phyloP scores from a whole-genome alignment of 2,888 invertebrate species.

The Brachyptera putata region DNA sequence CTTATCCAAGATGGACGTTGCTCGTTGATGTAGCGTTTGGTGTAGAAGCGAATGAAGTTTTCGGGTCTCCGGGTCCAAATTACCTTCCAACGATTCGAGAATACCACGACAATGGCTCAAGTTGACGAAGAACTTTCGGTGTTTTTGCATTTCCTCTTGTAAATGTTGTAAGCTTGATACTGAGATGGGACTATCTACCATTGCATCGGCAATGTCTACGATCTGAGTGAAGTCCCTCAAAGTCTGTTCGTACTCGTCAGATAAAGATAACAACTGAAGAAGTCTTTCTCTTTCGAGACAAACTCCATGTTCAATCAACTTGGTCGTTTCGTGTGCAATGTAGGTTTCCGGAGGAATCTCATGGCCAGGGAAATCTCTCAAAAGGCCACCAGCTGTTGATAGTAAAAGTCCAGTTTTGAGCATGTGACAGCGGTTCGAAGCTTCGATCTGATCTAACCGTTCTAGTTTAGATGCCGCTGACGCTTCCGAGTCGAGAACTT shows the following conservation, averaged over 20 bases:
- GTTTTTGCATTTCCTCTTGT: slow-evolving; percentile 87
- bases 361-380: slow-evolving; percentile 65
- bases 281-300: slow-evolving; percentile 69
- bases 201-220: slow-evolving; percentile 75
- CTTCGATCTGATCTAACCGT: slow-evolving; percentile 66
- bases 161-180: slow-evolving; percentile 72
- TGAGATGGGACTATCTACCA: slow-evolving; percentile 71
- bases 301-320: slow-evolving; percentile 62
- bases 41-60: slow-evolving; percentile 68
- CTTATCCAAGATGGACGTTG: slow-evolving; percentile 70
- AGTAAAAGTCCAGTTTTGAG: slow-evolving; percentile 59
- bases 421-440: slow-evolving; percentile 58
- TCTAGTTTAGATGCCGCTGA: slow-evolving; percentile 64
- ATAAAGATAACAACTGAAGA: slow-evolving; percentile 67
- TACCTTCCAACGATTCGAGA: slow-evolving; percentile 78
- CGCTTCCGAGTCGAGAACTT: slow-evolving; percentile 57
- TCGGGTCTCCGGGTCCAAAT: slow-evolving; percentile 75
- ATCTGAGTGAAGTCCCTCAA: slow-evolving; percentile 82
- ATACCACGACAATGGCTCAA: slow-evolving; percentile 82
- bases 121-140: slow-evolving; percentile 83
- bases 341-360: slow-evolving; percentile 66
- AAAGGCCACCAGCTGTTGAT: slow-evolving; percentile 56
- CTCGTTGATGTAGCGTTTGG: slow-evolving; percentile 69
- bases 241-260: slow-evolving; percentile 85
- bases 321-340: slow-evolving; percentile 60